Evolutionary conservation across 2,888 invertebrate species (phyloP).

Genomic region (Xiphydria camelus): DNA sequence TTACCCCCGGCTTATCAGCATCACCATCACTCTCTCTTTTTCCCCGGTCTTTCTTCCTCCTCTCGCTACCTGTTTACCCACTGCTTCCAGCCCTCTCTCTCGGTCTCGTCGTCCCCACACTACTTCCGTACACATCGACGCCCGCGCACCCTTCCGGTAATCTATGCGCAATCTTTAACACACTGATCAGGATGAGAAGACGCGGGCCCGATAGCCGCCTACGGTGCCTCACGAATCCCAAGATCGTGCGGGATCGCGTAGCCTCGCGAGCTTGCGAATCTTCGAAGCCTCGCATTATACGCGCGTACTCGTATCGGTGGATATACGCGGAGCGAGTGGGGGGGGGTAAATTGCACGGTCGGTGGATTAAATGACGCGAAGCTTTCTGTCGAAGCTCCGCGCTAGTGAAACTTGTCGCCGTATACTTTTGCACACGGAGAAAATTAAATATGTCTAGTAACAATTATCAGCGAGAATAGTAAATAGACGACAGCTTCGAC

Average conservation of each 20-base stretch:
- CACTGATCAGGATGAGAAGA: constrained; percentile 18
- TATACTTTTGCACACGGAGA: too few relatives aligned
- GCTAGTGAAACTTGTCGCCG: too few relatives aligned
- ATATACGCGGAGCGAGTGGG: constrained; percentile 8
- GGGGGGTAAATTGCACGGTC: constrained; percentile 3
- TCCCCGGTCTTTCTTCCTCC: constrained; percentile 9
- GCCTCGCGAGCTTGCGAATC: too few relatives aligned
- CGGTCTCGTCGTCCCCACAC: constrained; percentile 5
- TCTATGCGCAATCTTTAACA: constrained; percentile 29
- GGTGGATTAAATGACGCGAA: constrained; percentile 3
- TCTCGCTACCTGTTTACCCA: constrained; percentile 3
- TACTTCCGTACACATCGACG: constrained; percentile 2
- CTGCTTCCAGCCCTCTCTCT: constrained; percentile 15
- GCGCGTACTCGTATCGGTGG: constrained; percentile 11
- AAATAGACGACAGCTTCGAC: too few relatives aligned
- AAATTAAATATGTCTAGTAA: too few relatives aligned
- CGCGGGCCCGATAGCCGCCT: too few relatives aligned
- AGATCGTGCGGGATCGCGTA: too few relatives aligned
- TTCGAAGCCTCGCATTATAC: constrained; percentile 3
- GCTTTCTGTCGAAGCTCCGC: too few relatives aligned
- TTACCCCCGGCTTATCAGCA: neutral
- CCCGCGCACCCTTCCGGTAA: constrained; percentile 7
- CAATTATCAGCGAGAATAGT: too few relatives aligned
- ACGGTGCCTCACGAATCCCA: too few relatives aligned
- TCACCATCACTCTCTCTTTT: constrained; percentile 16